These are phyloP conservation scores for Strix uralensis DNA, from an alignment of 2,113 vertebrate genomes.

Conservation along the genomic window DNA sequence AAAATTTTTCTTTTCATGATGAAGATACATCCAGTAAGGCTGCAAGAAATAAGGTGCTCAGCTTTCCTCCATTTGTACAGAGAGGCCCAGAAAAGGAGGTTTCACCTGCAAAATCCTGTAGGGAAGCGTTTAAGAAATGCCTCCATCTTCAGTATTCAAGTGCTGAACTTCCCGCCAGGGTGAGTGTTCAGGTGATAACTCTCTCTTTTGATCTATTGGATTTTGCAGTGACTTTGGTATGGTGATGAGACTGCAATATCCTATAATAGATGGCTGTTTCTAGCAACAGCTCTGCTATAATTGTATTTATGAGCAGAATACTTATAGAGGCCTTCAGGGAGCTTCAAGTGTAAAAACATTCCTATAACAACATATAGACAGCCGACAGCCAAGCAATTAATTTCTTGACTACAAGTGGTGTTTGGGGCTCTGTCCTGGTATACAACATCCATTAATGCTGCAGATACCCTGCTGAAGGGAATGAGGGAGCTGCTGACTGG, in stretches of 20 bases:
- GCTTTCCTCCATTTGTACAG: background rate
- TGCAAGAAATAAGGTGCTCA: background rate
- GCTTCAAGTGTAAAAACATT: constrained; percentile 62
- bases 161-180: background rate
- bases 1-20: background rate
- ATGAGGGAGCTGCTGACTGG: background rate
- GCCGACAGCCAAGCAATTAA: constrained; percentile 63
- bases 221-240: constrained; percentile 61
- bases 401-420: constrained; percentile 37
- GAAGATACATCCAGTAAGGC: background rate
- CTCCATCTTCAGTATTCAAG: background rate
- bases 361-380: constrained; percentile 63
- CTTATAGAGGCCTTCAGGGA: constrained; percentile 66
- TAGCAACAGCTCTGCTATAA: constrained; percentile 59
- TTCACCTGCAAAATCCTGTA: background rate
- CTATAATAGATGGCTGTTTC: constrained; percentile 64
- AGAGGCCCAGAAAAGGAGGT: background rate
- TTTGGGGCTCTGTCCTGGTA: background rate
- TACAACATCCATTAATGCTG: constrained; percentile 10
- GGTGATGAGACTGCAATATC: constrained; percentile 63
- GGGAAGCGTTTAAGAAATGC: background rate
- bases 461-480: background rate
- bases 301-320: constrained; percentile 74
- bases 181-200: constrained; percentile 49
- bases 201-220: constrained; percentile 67